Base-by-base conservation (phyloP, 2,888 invertebrate species). In the Ornithoptera alexandrae region DNA sequence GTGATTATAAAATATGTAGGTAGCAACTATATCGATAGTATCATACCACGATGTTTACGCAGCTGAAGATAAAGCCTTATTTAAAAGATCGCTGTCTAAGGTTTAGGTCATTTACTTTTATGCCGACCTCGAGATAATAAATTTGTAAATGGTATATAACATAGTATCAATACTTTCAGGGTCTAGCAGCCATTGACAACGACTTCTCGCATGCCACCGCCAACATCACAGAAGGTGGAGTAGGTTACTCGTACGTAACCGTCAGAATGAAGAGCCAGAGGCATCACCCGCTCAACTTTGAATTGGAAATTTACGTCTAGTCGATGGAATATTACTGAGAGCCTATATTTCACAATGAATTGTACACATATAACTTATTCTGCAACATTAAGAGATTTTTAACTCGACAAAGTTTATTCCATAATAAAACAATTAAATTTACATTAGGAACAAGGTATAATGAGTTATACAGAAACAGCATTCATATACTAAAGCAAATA, bases 131-230 rank as follows among this genome's bases (percentile, higher is more conserved):
- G 18, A 53, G 18, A 6, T n/a, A 5, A 18, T n/a, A 1, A 7
- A n/a, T 18, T 53, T 53, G 5, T n/a, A 6, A 53, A 17, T 53
- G 18, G 53, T 53, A n/a, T 53, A n/a, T 46, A 22, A 62, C 15
- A 46, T 42, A 2, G 15, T 62, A 3, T 50, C 6, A 7, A 46
- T 15, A 30, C 85, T 87, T 85, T 0, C 87, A 92, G 92, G 92
- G 92, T 46, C 78, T 92, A 67, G 88, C 90, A 71, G 90, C 83
- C 1, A 80, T 92, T 74, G 92, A 92, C 81, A 92, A 89, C 66
- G 90, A 92, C 73, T 92, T 90, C 75, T 92, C 92, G 1, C 90
- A 90, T 70, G 92, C 92, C 68, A 91, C 86, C 73, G 92, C 92
- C 57, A 92, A 92, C 72, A 83, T 92, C 62, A 92, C 92, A 0